Conservation (phyloP, 1,140 invertebrate species). For the Gyrodactylus bullatarudis region DNA sequence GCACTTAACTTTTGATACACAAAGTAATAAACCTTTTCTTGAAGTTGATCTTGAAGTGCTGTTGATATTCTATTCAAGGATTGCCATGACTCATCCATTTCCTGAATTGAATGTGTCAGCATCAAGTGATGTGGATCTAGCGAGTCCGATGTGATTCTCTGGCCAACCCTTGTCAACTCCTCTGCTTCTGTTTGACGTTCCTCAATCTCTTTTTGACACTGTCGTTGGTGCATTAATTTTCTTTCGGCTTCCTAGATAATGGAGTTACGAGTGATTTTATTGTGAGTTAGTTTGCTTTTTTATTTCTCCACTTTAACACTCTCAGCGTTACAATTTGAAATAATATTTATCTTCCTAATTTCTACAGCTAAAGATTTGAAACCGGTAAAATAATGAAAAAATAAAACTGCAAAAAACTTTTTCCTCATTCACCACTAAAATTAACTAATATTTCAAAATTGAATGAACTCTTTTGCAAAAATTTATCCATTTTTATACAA, state of each 20-base stretch:
- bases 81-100: not conserved
- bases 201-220: not conserved
- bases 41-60: not conserved
- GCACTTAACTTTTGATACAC: not conserved
- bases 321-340: too few species aligned
- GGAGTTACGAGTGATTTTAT: too few species aligned
- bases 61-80: not conserved
- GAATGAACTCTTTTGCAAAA: too few species aligned
- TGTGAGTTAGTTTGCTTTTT: too few species aligned
- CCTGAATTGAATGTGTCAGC: not conserved
- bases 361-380: too few species aligned
- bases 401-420: too few species aligned
- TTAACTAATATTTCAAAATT: too few species aligned
- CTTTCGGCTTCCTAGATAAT: not conserved
- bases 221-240: not conserved
- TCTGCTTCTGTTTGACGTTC: not conserved
- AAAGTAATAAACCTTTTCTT: not conserved
- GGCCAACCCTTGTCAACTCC: not conserved
- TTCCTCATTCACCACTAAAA: too few species aligned
- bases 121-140: not conserved
- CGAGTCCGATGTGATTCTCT: not conserved
- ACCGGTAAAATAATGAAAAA: too few species aligned
- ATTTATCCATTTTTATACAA: too few species aligned
- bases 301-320: too few species aligned
- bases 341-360: too few species aligned